Conservation (phyloP, 1,140 invertebrate genomes). For the Meloidogyne floridensis region DNA sequence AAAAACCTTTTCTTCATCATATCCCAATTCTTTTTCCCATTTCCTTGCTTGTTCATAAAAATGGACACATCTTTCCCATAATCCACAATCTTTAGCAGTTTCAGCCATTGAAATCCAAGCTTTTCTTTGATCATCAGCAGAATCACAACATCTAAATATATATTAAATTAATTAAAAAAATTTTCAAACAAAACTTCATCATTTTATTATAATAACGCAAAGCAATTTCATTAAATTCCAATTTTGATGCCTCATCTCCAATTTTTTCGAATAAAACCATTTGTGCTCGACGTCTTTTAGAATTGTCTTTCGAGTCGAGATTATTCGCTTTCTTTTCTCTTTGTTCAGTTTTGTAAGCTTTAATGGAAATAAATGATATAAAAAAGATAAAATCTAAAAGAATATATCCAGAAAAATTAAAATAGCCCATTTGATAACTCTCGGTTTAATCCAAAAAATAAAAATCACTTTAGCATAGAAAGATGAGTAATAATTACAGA, state of each 20-base stretch:
- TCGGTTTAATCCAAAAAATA: too few relatives aligned
- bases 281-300: conserved; percentile 17
- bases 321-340: conserved; percentile 13
- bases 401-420: too few relatives aligned
- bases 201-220: conserved; percentile 25
- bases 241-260: conserved; percentile 28
- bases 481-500: too few relatives aligned
- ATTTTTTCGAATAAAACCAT: conserved; percentile 28
- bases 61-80: conserved; percentile 8
- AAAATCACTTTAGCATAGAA: too few relatives aligned
- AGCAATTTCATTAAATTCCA: conserved; percentile 27
- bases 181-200: conserved; percentile 13
- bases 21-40: conserved; percentile 22
- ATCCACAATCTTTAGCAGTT: conserved; percentile 19
- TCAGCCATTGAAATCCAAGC: conserved; percentile 31
- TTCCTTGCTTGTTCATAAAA: conserved; percentile 22
- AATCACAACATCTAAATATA: conserved; percentile 5
- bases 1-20: conserved; percentile 15
- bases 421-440: too few relatives aligned
- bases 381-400: too few relatives aligned
- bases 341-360: conserved; percentile 26
- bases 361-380: background rate
- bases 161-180: background rate
- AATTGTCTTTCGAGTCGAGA: conserved; percentile 23
- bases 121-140: conserved; percentile 24